phyloP scores from a whole-genome alignment of 2,888 invertebrate species.

The Sipha maydis region DNA sequence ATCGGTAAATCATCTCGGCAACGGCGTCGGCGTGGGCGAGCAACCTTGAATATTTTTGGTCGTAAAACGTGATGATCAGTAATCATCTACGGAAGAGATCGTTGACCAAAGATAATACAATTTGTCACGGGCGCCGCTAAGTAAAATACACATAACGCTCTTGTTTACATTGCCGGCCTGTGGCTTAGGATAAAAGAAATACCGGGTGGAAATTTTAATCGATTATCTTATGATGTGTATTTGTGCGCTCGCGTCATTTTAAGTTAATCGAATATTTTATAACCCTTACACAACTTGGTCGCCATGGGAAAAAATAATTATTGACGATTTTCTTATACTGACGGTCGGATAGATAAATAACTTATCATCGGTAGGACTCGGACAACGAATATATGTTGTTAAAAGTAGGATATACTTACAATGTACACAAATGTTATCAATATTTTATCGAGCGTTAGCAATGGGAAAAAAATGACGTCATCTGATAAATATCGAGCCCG shows the following conservation, averaged over 20 bases:
- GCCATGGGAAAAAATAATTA: slow-evolving; percentile 46
- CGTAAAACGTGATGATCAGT: slow-evolving; percentile 58
- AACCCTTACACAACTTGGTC: neutral
- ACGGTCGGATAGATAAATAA: neutral
- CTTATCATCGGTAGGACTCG: neutral
- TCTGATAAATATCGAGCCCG: slow-evolving; percentile 1
- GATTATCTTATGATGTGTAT: slow-evolving; percentile 42
- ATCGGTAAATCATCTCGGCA: slow-evolving; percentile 56
- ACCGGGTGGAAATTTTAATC: slow-evolving; percentile 43
- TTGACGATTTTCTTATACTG: neutral
- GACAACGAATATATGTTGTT: neutral
- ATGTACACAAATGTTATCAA: neutral
- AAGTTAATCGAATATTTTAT: slow-evolving; percentile 43
- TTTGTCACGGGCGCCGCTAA: slow-evolving; percentile 54
- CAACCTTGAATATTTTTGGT: slow-evolving; percentile 58
- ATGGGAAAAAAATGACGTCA: slow-evolving; percentile 48
- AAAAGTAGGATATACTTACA: neutral
- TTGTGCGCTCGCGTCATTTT: neutral
- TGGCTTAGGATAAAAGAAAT: slow-evolving; percentile 42
- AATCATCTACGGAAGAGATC: slow-evolving; percentile 52
- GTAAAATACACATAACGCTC: slow-evolving; percentile 57
- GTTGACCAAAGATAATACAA: slow-evolving; percentile 61
- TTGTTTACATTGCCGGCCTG: slow-evolving; percentile 52
- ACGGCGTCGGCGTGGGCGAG: slow-evolving; percentile 53
- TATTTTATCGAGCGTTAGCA: slow-evolving; percentile 15